Percentiles rank a stretch among this genome's conserved stretches.
Conservation (phyloP, 2,113 vertebrate species). For the Gallinago undulata region DNA sequence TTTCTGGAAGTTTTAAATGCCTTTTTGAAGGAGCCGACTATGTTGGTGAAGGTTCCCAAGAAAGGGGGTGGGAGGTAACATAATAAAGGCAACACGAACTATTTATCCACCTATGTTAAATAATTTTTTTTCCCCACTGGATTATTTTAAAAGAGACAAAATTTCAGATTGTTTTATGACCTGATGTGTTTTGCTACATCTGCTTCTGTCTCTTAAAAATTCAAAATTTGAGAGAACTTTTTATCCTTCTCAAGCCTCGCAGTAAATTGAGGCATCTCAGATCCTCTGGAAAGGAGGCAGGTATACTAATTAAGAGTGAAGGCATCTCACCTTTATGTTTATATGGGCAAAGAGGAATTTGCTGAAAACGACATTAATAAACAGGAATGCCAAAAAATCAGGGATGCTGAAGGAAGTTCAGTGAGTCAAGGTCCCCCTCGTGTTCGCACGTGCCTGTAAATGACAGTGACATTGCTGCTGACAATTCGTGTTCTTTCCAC, state of each 20-base stretch:
- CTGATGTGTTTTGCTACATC: neutral
- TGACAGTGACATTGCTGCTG: neutral
- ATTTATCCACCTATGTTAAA: neutral
- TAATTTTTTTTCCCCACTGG: neutral
- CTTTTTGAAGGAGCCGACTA: neutral
- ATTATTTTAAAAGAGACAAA: neutral
- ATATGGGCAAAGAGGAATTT: fast-evolving
- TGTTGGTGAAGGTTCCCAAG: neutral
- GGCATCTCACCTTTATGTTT: neutral
- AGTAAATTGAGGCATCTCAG: neutral
- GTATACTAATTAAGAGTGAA: too few species aligned
- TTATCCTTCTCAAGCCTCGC: neutral
- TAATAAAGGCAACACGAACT: neutral
- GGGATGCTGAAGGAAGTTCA: neutral
- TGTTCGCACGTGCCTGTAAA: neutral
- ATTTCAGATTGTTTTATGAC: neutral
- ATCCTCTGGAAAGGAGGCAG: neutral
- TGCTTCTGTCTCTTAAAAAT: neutral
- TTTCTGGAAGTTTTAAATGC: neutral
- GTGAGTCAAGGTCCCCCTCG: neutral
- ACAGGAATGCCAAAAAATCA: fast-evolving
- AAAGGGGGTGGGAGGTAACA: neutral
- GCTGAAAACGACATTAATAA: fast-evolving
- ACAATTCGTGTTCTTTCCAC: fast-evolving
- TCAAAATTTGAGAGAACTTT: neutral